Evolutionary conservation across 2,888 invertebrate species (phyloP).

Genomic region (Acholoe squamosa): DNA sequence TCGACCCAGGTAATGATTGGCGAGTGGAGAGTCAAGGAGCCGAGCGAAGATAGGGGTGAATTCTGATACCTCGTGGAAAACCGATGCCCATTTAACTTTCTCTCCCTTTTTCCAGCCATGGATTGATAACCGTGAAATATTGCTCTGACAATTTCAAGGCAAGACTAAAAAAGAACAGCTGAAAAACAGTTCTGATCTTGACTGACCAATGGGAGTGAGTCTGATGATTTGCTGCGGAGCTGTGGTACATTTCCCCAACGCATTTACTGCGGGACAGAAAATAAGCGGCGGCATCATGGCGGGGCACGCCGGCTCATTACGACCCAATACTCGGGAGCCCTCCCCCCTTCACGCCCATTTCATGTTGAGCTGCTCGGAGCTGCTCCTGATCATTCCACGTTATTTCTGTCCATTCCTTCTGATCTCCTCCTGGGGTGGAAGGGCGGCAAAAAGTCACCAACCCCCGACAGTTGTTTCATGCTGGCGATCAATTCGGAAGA

Average conservation of each 20-base stretch:
- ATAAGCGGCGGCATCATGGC: background rate
- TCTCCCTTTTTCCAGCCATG: no score
- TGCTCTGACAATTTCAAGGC: no score
- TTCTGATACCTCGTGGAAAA: no score
- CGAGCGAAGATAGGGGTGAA: background rate
- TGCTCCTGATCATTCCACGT: background rate
- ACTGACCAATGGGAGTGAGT: background rate
- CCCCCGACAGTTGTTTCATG: slow-evolving; percentile 23
- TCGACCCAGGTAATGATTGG: no score
- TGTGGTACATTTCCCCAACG: background rate
- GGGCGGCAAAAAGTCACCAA: background rate
- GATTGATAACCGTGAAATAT: no score
- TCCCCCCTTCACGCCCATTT: background rate
- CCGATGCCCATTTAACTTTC: no score
- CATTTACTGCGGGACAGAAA: slow-evolving; percentile 47
- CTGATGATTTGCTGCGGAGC: slow-evolving; percentile 31
- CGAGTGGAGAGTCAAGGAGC: no score
- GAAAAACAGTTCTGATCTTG: background rate
- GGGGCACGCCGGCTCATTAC: background rate
- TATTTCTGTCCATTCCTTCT: slow-evolving; percentile 44
- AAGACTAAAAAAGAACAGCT: no score
- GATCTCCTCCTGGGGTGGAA: background rate
- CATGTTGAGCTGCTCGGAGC: background rate
- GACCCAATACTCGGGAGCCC: background rate
- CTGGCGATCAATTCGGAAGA: background rate